Evolutionary conservation across 2,113 vertebrate species (phyloP), one percentile per base, ranked within the genome.

Genomic region (Sturnira hondurensis): DNA sequence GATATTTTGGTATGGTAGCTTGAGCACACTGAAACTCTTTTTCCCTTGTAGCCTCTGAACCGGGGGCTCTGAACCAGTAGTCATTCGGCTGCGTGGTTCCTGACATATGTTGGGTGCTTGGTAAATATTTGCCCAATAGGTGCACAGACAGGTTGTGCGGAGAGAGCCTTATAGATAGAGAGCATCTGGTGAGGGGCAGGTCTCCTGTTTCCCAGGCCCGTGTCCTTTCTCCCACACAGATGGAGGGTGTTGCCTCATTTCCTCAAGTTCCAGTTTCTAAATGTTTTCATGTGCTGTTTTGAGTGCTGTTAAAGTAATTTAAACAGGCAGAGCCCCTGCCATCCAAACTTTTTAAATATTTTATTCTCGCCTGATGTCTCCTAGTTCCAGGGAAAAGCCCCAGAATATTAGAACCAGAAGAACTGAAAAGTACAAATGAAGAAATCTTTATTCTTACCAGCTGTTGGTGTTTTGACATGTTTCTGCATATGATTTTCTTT

Each of bases 151-250:
- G 9, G 3, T 38, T 84, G 24, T 87, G 33, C 56, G 54, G 33
- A 90, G 76, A 80, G 52, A 63, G 70, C 81, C 38, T 84, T 38
- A n/a, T 38, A 41, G 45, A n/a, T 38, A 41, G 45, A 70, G 80
- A 77, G n/a, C n/a, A 24, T 78, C 16, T 43, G 58, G 16, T 84
- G 96, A 63, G 74, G 0, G 50, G 19, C 4, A 17, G 61, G 52
- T 22, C 43, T 67, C 56, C 31, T 58, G 0, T 74, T 96, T 94
- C 86, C 68, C 89, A 82, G 54, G 52, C 82, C 77, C 7, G 43
- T 84, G 93, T 68, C 70, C 93, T 92, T 93, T 94, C 80, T 95
- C 78, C 68, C 43, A 76, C 89, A 86, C 14, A 87, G 52, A 91
- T 67, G 89, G 65, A 43, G 14, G 61, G 31, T 13, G 3, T 96